Percentiles rank a stretch among this genome's conserved stretches.
phyloP scores from a whole-genome alignment of 2,888 invertebrate genomes.

The Xestia c-nigrum region DNA sequence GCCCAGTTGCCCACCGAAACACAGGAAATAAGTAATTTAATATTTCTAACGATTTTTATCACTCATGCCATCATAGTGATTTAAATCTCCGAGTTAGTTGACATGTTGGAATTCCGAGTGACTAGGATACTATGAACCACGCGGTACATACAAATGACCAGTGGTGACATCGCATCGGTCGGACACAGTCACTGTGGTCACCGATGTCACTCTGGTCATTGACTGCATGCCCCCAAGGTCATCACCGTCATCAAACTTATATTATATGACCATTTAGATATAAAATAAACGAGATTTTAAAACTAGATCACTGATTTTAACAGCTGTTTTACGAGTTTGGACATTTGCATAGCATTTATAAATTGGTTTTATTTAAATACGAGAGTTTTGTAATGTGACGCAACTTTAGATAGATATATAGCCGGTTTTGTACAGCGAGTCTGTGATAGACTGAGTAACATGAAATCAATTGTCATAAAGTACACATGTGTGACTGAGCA shows the following conservation, averaged over 20 bases:
- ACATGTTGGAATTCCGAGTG: conserved; percentile 42
- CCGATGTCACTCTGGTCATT: conserved; percentile 44
- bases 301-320: conserved; percentile 45
- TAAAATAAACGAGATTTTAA: conserved; percentile 36
- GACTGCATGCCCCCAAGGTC: conserved; percentile 56
- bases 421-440: background rate
- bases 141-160: conserved; percentile 45
- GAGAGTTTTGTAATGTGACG: conserved; percentile 14
- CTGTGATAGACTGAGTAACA: background rate
- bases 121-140: conserved; percentile 17
- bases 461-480: background rate
- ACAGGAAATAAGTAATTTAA: conserved; percentile 48
- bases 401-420: background rate
- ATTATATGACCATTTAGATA: conserved; percentile 22
- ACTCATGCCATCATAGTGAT: conserved; percentile 31
- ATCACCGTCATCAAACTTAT: conserved; percentile 11
- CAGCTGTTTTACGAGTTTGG: conserved; percentile 49
- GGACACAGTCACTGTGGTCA: conserved; percentile 22
- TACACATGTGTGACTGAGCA: background rate
- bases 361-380: conserved; percentile 20
- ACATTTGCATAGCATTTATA: conserved; percentile 44
- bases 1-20: conserved; percentile 17
- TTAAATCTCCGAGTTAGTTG: conserved; percentile 40
- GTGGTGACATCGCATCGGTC: conserved; percentile 36
- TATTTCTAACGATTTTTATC: conserved; percentile 49